Evolutionary conservation across 1,140 invertebrate species (phyloP), one percentile per base, ranked within the genome.

Genomic region (Drosophila takahashii): DNA sequence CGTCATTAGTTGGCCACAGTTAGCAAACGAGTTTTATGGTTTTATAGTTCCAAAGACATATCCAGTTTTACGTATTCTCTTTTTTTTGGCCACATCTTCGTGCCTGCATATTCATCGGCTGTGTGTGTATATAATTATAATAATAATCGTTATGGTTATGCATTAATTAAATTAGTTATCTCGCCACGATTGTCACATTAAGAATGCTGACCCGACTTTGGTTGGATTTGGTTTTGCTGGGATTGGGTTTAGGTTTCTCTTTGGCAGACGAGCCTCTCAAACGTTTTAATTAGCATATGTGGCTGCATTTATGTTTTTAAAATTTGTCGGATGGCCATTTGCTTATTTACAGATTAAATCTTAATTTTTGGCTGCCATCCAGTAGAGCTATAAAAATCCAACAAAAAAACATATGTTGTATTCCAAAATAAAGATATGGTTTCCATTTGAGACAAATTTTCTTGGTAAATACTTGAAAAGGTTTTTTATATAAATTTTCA

Each of bases 151-250:
- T 87, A 83, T 87, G 75, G 65, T 65, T 72, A 78, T 87, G 83
- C 78, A 86, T 86, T 86, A 87, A 86, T 83, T 86, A 87, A 87
- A 86, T 86, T 79, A 86, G 74, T 76, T 87, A 81, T 75, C 73
- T 85, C 73, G 77, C 69, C 81, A 86, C 85, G 83, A 85, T 79
- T 81, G 77, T 81, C 81, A 85, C 66, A 84, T 85, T 77, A 77
- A 80, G 66, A 77, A 58, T 51, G 48, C 67, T 72, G 58, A 16
- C 22, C 42, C 22, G 57, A 66, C 53, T 75, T 61, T 41, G 52
- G 26, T 48, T 22, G 54, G 64, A 62, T 65, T 56, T 45, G 54
- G 64, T 59, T 65, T 56, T 42, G 76, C 65, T 76, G 67, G 39
- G 44, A 44, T 32, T 72, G 48, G 41, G n/a, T 15, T 59, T 51